Evolutionary conservation across 2,888 invertebrate species (phyloP).

Genomic region (Cheilosia impressa): DNA sequence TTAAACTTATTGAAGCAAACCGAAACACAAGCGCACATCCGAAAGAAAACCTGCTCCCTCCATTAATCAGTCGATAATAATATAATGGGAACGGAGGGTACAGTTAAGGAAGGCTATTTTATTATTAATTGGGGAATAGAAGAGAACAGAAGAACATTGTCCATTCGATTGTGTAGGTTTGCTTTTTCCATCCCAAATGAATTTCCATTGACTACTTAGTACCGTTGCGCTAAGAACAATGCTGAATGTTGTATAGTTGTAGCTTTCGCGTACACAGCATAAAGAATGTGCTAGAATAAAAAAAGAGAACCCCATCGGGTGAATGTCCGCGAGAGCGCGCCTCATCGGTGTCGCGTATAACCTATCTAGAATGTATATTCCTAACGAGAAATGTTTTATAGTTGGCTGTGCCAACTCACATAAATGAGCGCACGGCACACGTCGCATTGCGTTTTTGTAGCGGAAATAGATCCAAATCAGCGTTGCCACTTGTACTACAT

Average conservation of each 20-base stretch:
- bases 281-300: slow-evolving; percentile 36
- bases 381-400: slow-evolving; percentile 34
- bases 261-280: slow-evolving; percentile 8
- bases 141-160: slow-evolving; percentile 12
- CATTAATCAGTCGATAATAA: slow-evolving; percentile 7
- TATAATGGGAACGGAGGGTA: slow-evolving; percentile 5
- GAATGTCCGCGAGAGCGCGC: slow-evolving; percentile 34
- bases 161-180: slow-evolving; percentile 10
- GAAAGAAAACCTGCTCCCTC: not conserved
- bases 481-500: too few relatives aligned
- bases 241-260: not conserved
- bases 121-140: slow-evolving; percentile 40
- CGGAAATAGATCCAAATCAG: slow-evolving; percentile 55
- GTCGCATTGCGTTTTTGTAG: slow-evolving; percentile 49
- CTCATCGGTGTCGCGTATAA: slow-evolving; percentile 25
- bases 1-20: slow-evolving; percentile 43
- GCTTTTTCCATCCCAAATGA: slow-evolving; percentile 15
- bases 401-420: slow-evolving; percentile 52
- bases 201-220: slow-evolving; percentile 47
- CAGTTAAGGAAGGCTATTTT: slow-evolving; percentile 8
- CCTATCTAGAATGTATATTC: slow-evolving; percentile 26
- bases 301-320: slow-evolving; percentile 19
- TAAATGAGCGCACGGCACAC: slow-evolving; percentile 43
- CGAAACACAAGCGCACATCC: slow-evolving; percentile 5
- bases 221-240: slow-evolving; percentile 48